Conservation (phyloP, 2,888 invertebrate genomes). For the Nomada ruficornis region DNA sequence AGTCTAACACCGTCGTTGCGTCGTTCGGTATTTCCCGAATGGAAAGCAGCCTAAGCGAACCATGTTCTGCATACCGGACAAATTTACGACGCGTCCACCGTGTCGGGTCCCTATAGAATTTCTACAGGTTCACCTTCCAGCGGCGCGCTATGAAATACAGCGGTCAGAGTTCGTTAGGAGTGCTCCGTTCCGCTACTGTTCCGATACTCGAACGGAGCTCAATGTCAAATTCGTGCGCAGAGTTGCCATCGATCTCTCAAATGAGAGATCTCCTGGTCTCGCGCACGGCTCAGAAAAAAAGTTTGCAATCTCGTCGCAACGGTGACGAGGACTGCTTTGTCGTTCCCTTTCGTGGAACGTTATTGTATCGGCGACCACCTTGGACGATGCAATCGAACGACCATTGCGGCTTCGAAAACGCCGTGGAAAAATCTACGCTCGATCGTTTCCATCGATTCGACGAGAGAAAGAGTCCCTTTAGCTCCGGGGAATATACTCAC, state of each 20-base stretch:
- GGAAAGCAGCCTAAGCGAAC: constrained; percentile 28
- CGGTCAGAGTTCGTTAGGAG: neutral
- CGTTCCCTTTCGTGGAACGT: neutral
- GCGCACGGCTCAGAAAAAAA: constrained; percentile 51
- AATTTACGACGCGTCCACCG: constrained; percentile 24
- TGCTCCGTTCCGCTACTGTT: neutral
- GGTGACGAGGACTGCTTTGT: constrained; percentile 2
- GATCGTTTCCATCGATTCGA: neutral
- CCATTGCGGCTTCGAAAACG: too few relatives aligned
- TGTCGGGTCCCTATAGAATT: neutral
- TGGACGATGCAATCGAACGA: neutral
- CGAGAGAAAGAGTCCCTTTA: too few relatives aligned
- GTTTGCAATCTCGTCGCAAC: constrained; percentile 41
- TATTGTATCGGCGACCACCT: neutral
- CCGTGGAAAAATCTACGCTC: neutral
- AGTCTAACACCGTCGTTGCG: constrained; percentile 25
- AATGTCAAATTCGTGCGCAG: constrained; percentile 8
- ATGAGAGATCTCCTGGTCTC: constrained; percentile 44
- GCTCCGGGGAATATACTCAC: constrained; percentile 44
- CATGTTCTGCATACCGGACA: constrained; percentile 37
- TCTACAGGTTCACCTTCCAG: neutral
- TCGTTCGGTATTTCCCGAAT: constrained; percentile 45
- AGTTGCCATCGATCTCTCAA: constrained; percentile 17
- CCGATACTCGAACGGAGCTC: neutral
- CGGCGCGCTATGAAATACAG: neutral